These are phyloP conservation scores for Palloptera scutellata DNA, from an alignment of 2,888 invertebrate species.

Conservation along the genomic window DNA sequence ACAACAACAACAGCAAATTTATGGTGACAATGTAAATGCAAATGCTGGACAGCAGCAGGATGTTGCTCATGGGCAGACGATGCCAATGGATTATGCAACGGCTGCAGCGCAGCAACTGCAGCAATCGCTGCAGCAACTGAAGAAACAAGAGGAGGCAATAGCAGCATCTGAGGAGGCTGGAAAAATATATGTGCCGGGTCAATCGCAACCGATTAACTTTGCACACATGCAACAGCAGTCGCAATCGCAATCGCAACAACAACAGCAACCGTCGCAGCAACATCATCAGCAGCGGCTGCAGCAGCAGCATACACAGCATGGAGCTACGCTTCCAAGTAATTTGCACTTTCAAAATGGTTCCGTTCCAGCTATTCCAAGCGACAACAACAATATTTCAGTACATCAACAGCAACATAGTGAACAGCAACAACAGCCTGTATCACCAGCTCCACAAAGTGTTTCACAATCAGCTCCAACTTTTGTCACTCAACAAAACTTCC, in stretches of 20 bases:
- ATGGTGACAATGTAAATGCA: conserved; percentile 64
- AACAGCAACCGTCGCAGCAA: conserved; percentile 55
- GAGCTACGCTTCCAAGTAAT: conserved; percentile 51
- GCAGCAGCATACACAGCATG: conserved; percentile 50
- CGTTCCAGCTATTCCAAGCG: conserved; percentile 44
- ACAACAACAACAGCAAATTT: conserved; percentile 49
- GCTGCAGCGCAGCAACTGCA: conserved; percentile 55
- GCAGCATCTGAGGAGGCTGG: conserved; percentile 43
- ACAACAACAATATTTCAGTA: conserved; percentile 40
- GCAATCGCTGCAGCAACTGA: conserved; percentile 58
- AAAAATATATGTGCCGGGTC: conserved; percentile 43
- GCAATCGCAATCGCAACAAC: conserved; percentile 47
- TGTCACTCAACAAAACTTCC: conserved; percentile 28
- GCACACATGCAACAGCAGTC: conserved; percentile 50
- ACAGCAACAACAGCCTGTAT: conserved; percentile 20
- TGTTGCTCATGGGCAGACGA: conserved; percentile 64
- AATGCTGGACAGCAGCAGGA: conserved; percentile 38
- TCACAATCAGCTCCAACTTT: conserved; percentile 2
- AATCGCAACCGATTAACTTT: conserved; percentile 44
- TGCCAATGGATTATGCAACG: conserved; percentile 56
- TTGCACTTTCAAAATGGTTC: conserved; percentile 51
- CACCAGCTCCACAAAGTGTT: conserved; percentile 9
- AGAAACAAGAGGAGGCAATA: conserved; percentile 56
- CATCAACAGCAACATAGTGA: conserved; percentile 17
- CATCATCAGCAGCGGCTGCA: conserved; percentile 58